Evolutionary conservation across 2,888 invertebrate species (phyloP), one percentile per base, ranked within the genome.

Genomic region (Steinernema scapterisci): DNA sequence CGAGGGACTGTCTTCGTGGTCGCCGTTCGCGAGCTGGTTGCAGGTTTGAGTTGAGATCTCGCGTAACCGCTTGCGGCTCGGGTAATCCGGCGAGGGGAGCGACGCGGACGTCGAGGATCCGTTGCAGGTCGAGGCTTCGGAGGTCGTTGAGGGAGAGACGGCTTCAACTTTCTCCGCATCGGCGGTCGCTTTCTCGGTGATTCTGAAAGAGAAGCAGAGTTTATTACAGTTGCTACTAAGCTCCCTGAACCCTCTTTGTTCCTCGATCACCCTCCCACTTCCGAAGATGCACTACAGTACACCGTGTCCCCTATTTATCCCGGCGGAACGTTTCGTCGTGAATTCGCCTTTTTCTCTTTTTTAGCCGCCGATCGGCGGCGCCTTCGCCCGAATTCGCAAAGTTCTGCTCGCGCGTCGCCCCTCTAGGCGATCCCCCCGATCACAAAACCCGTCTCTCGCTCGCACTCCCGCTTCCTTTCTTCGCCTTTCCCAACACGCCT

Each of bases 361-460:
- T 38, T 38, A 38, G 38, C 38, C 38, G 38, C 38, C 38, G 38
- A 9, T 38, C 38, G n/a, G 38, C 38, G 38, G 38, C 38, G 38
- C n/a, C n/a, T 38, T 38, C 48, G 16, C 13, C 48, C 48, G 48
- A 48, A 48, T 48, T 48, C 19, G 48, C 38, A 38, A 38, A 38
- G 38, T 38, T 38, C 38, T 38, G 38, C 38, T 38, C 48, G 48
- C 48, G 48, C 38, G 48, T 13, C 45, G 45, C 48, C 48, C 63
- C 63, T 63, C 31, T 38, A 63, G 31, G 31, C 63, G 63, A 63
- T 63, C 63, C 63, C 63, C 63, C 63, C 63, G 63, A 63, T 63
- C 63, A 63, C 31, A 63, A 63, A 63, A 63, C 63, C 63, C 63
- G 63, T 63, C 63, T 63, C 31, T 1, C 5, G 6, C 63, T 5